phyloP scores from a whole-genome alignment of 2,113 vertebrate genomes.

The Ancistrus triradiatus region DNA sequence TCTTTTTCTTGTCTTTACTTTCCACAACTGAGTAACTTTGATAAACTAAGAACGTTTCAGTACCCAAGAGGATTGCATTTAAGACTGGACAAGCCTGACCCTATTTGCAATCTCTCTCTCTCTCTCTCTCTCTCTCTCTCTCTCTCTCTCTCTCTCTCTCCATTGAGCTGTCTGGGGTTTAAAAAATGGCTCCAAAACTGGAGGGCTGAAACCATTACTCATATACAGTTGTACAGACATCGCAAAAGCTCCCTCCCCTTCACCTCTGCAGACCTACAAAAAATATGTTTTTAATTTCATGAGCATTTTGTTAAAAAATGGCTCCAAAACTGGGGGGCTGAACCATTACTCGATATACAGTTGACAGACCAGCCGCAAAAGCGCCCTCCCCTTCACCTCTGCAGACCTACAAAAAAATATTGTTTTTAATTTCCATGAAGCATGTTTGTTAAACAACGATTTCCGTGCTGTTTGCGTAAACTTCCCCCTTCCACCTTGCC shows the following conservation, averaged over 20 bases:
- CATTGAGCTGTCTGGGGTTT: constrained; percentile 27
- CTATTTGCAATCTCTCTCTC: background rate
- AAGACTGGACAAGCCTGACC: constrained; percentile 43
- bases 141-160: too few relatives aligned
- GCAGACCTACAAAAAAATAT: too few relatives aligned
- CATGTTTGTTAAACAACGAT: too few relatives aligned
- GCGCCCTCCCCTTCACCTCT: too few relatives aligned
- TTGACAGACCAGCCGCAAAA: too few relatives aligned
- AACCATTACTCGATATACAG: too few relatives aligned
- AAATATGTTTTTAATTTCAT: constrained; percentile 45
- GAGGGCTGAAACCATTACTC: constrained; percentile 38
- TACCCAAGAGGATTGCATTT: constrained; percentile 16
- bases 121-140: too few relatives aligned
- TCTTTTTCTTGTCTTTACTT: too few relatives aligned
- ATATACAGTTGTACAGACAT: constrained; percentile 28
- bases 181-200: constrained; percentile 36
- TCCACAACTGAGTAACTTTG: constrained; percentile 10
- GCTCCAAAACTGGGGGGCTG: too few relatives aligned
- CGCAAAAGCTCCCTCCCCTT: constrained; percentile 2
- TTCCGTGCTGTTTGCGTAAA: too few relatives aligned
- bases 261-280: background rate
- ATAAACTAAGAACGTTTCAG: constrained; percentile 34
- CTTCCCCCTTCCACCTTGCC: too few relatives aligned
- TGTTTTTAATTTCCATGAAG: too few relatives aligned
- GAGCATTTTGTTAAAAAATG: constrained; percentile 23